phyloP scores from a whole-genome alignment of 2,888 invertebrate species.

The Zelleria hepariella region DNA sequence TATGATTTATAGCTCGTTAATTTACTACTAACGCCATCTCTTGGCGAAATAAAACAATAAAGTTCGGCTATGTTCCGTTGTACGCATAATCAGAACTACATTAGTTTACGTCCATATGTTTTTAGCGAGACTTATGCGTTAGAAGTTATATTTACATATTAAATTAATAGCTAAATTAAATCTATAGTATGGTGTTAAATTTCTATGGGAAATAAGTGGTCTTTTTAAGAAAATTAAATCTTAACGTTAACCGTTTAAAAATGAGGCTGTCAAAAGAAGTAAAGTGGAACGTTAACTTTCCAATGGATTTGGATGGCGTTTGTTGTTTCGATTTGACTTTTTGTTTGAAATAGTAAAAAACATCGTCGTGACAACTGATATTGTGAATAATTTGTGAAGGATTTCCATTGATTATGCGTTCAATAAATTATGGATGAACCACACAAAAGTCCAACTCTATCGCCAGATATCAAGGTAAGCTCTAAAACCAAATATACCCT shows the following conservation, averaged over 20 bases:
- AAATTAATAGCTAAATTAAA: too few relatives aligned
- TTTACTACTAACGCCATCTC: background rate
- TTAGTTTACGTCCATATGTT: too few relatives aligned
- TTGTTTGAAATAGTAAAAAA: constrained; percentile 40
- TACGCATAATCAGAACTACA: background rate
- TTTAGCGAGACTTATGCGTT: too few relatives aligned
- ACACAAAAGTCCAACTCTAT: constrained; percentile 34
- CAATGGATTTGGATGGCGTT: background rate
- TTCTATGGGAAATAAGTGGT: too few relatives aligned
- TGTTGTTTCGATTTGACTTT: constrained; percentile 30
- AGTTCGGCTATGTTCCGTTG: background rate
- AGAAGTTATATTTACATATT: too few relatives aligned
- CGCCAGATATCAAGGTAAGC: constrained; percentile 49
- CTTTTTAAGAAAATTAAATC: too few relatives aligned
- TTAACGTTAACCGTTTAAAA: too few relatives aligned
- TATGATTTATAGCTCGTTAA: background rate
- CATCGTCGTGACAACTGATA: constrained; percentile 62
- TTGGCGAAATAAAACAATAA: background rate
- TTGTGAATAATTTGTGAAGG: constrained; percentile 43
- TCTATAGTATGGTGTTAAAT: too few relatives aligned
- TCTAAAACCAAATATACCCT: background rate
- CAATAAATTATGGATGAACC: constrained; percentile 64
- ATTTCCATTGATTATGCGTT: constrained; percentile 51
- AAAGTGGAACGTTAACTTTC: constrained; percentile 9
- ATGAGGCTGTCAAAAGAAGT: background rate